These are phyloP conservation scores for Esox masquinongy DNA, from an alignment of 2,797 vertebrate genomes.

Conservation along the genomic window DNA sequence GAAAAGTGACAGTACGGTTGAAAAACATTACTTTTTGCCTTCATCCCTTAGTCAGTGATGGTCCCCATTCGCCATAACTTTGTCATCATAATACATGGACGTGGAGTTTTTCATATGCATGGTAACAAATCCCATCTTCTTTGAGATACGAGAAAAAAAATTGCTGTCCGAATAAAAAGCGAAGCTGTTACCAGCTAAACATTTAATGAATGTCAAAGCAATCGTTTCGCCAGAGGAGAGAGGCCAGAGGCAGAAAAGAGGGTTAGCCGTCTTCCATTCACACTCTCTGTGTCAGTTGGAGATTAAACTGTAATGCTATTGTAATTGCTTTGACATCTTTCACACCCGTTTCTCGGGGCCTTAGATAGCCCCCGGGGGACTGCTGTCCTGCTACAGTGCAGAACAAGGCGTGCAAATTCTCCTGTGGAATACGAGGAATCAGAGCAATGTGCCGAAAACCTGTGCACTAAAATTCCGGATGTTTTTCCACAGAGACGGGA, in stretches of 20 bases:
- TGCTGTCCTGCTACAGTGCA: slow-evolving; percentile 43
- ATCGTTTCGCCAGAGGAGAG: slow-evolving; percentile 40
- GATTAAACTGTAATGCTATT: slow-evolving; percentile 67
- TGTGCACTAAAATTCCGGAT: neutral
- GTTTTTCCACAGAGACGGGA: neutral
- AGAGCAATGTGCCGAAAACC: slow-evolving; percentile 12
- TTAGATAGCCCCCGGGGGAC: slow-evolving; percentile 27
- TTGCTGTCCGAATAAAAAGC: slow-evolving; percentile 11
- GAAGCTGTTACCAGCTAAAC: slow-evolving; percentile 24
- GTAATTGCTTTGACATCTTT: slow-evolving; percentile 76
- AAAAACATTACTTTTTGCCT: neutral
- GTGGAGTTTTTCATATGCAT: neutral
- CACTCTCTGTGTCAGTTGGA: slow-evolving; percentile 58
- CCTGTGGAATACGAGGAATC: slow-evolving; percentile 36
- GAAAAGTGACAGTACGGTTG: neutral
- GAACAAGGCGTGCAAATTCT: slow-evolving; percentile 37
- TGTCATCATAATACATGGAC: neutral
- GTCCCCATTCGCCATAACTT: neutral
- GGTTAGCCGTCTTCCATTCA: slow-evolving; percentile 53
- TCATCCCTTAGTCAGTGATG: neutral
- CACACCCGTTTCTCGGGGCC: slow-evolving; percentile 56
- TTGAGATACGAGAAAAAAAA: neutral
- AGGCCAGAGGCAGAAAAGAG: slow-evolving; percentile 50
- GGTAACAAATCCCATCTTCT: slow-evolving; percentile 1
- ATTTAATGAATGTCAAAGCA: slow-evolving; percentile 33